A percentile compares a stretch with the other conserved stretches of the same genome.
These are phyloP conservation scores for Sciaenops ocellatus DNA, from an alignment of 2,797 vertebrate species.

Conservation along the genomic window DNA sequence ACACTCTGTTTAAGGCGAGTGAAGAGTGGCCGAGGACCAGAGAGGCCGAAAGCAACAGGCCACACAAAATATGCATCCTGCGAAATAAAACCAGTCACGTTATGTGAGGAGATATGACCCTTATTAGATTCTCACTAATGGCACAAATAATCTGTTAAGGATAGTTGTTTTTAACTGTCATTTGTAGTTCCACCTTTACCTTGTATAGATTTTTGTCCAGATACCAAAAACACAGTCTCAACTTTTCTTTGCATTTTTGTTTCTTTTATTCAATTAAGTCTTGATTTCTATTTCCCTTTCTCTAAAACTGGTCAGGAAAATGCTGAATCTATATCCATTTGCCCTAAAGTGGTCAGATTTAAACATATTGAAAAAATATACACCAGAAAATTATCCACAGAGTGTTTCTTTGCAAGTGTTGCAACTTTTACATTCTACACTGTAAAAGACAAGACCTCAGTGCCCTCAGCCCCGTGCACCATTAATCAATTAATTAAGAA, in stretches of 20 bases:
- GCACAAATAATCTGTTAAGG: no score
- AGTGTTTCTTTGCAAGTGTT: no score
- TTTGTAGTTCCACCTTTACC: neutral
- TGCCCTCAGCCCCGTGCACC: no score
- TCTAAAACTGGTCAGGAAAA: neutral
- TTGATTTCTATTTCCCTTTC: neutral
- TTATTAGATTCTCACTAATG: neutral
- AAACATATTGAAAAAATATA: neutral
- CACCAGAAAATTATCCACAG: no score
- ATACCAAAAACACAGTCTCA: no score
- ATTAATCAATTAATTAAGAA: no score
- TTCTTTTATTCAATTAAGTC: no score
- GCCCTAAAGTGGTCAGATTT: neutral
- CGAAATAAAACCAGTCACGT: neutral
- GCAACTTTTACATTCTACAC: no score
- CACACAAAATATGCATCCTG: conserved; percentile 62
- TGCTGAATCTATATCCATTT: neutral
- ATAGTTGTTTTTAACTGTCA: neutral
- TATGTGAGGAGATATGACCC: neutral
- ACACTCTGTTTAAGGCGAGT: conserved; percentile 45
- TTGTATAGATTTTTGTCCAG: neutral
- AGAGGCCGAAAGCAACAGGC: conserved; percentile 16
- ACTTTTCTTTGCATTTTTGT: no score
- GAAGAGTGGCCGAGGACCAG: conserved; percentile 11
- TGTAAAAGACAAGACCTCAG: no score